Base-by-base conservation (phyloP, 2,113 vertebrate species). In the Urocolius indicus region DNA sequence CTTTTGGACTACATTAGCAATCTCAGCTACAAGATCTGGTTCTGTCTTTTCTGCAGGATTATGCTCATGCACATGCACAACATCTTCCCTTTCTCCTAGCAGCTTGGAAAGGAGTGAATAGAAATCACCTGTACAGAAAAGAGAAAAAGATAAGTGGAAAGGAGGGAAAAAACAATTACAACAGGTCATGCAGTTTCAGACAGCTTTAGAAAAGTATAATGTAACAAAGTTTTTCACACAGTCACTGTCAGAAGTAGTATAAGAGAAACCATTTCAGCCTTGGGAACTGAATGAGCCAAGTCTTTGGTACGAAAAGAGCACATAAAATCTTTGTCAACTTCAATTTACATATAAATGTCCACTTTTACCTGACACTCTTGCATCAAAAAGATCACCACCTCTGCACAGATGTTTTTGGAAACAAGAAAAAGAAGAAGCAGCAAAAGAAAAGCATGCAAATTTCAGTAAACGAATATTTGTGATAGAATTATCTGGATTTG, bases 41-140 rank as follows among this genome's bases (percentile, higher is more conserved):
- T 99, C 98, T 98, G 98, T 96, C 95, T 97, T 98, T 97, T 99
- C 97, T 97, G 98, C 97, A 89, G 99, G 98, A 29, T 98, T 98
- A 96, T 98, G 98, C 84, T 98, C 99, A 98, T 98, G 98, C 93
- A 98, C 91, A 97, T 97, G 98, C 91, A 98, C 98, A 98, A 98
- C 82, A 94, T 98, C 98, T 98, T 99, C 98, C 98, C 98, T 98
- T 97, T 99, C 98, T 98, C 98, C 98, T 98, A 99, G 98, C 76
- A 99, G 98, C 98, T 98, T 98, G 98, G 99, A 99, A 98, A 99
- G 98, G 74, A 99, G 98, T 96, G 99, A 99, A 98, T 98, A 99
- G 98, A 99, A 98, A 98, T 98, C 98, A 98, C 99, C 99, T 99
- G 99, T 88, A 97, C 89, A 98, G 93, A 95, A 97, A 97, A 96